Percentiles rank a stretch among this genome's conserved stretches.
These are phyloP conservation scores for Perithous albicinctus DNA, from an alignment of 2,888 invertebrate genomes.

Conservation along the genomic window DNA sequence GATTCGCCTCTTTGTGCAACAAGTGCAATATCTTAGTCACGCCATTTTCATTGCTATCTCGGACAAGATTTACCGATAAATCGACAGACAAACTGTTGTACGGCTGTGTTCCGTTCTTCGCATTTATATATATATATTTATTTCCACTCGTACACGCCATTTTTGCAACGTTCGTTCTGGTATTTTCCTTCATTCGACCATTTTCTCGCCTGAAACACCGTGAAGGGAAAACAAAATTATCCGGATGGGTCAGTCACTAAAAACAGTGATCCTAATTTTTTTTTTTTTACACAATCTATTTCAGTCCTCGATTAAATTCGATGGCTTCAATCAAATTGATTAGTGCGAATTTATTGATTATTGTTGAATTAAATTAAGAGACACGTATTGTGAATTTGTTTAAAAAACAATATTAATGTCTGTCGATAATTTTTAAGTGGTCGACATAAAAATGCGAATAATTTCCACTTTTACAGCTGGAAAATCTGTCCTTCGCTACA, in stretches of 20 bases:
- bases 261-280: background rate
- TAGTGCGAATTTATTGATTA: no score
- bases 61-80: slow-evolving; percentile 68
- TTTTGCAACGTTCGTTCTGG: background rate
- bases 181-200: slow-evolving; percentile 15
- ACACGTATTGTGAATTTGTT: no score
- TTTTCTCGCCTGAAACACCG: background rate
- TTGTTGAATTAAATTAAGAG: no score
- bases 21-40: slow-evolving; percentile 73
- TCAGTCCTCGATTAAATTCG: no score
- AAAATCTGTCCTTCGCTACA: background rate
- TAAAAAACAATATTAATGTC: no score
- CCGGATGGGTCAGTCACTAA: slow-evolving; percentile 30
- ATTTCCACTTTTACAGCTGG: background rate
- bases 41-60: slow-evolving; percentile 59
- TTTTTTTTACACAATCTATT: no score
- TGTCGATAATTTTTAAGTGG: no score
- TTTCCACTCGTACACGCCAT: slow-evolving; percentile 14
- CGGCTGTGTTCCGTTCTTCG: slow-evolving; percentile 24
- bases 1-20: slow-evolving; percentile 72
- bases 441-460: no score
- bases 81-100: slow-evolving; percentile 59
- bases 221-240: slow-evolving; percentile 60
- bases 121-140: background rate
- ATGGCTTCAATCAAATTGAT: no score